A percentile compares a stretch with the other conserved stretches of the same genome.
These are phyloP conservation scores for Nomada ruficornis DNA, from an alignment of 2,888 invertebrate genomes.

Conservation along the genomic window DNA sequence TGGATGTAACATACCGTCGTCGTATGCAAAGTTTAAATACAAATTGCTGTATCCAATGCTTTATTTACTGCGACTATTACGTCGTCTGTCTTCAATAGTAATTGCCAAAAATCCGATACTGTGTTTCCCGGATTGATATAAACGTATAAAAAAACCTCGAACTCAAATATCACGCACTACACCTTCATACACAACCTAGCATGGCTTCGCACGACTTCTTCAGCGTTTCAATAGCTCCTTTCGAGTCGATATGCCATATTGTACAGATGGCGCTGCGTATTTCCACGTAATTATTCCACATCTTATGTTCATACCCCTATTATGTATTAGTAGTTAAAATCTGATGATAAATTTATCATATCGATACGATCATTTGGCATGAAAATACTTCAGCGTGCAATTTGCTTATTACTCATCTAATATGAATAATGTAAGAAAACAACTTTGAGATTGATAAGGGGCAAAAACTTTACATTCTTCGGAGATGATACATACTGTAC, in stretches of 20 bases:
- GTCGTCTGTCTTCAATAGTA: neutral
- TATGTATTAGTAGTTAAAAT: neutral
- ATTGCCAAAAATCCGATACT: neutral
- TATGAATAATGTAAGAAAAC: neutral
- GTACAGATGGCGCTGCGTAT: slow-evolving; percentile 22
- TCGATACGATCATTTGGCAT: neutral
- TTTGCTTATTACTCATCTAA: neutral
- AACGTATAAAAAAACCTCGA: neutral
- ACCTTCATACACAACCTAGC: slow-evolving; percentile 17
- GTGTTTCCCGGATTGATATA: neutral
- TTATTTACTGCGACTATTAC: neutral
- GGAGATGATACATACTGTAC: no score
- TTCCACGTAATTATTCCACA: neutral
- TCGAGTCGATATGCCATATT: neutral
- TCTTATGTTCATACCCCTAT: neutral
- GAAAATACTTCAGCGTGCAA: neutral
- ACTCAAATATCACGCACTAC: slow-evolving; percentile 1
- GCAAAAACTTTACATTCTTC: neutral
- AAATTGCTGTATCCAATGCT: neutral
- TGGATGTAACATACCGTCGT: neutral
- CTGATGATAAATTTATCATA: neutral
- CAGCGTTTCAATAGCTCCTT: slow-evolving; percentile 1
- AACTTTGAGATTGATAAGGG: neutral
- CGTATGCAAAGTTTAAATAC: slow-evolving; percentile 7
- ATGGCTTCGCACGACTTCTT: slow-evolving; percentile 22